Percentiles rank a stretch among this genome's conserved stretches.
Evolutionary conservation across 2,888 invertebrate species (phyloP).

Genomic region (Glyphotaelius pellucidus): DNA sequence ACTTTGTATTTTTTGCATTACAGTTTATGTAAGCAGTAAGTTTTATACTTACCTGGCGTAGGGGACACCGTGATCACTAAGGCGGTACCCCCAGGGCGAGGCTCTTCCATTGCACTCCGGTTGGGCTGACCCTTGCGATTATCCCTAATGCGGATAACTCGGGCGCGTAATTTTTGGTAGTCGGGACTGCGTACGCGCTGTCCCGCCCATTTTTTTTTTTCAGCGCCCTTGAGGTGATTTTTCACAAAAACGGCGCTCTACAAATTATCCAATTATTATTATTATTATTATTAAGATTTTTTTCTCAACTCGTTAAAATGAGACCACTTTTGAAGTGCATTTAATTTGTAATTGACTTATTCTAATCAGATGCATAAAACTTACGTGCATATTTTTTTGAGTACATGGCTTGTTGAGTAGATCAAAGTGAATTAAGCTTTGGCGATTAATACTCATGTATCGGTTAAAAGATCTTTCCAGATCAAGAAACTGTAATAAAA

Average conservation of each 20-base stretch:
- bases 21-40: neutral
- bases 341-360: neutral
- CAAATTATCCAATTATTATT: no score
- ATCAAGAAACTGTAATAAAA: neutral
- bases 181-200: conserved; percentile 78
- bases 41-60: conserved; percentile 28
- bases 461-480: neutral
- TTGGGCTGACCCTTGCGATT: conserved; percentile 86
- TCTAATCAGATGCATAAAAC: neutral
- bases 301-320: neutral
- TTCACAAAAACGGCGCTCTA: no score
- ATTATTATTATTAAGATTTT: no score
- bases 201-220: neutral
- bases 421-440: neutral
- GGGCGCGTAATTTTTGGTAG: conserved; percentile 83
- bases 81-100: conserved; percentile 85
- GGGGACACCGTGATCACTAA: conserved; percentile 75
- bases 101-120: conserved; percentile 85
- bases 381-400: neutral
- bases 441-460: neutral
- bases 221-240: no score
- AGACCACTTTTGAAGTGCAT: neutral
- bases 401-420: neutral
- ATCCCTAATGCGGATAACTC: conserved; percentile 85
- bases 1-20: neutral